phyloP scores from a whole-genome alignment of 1,140 invertebrate genomes.

The Saccostrea echinata region DNA sequence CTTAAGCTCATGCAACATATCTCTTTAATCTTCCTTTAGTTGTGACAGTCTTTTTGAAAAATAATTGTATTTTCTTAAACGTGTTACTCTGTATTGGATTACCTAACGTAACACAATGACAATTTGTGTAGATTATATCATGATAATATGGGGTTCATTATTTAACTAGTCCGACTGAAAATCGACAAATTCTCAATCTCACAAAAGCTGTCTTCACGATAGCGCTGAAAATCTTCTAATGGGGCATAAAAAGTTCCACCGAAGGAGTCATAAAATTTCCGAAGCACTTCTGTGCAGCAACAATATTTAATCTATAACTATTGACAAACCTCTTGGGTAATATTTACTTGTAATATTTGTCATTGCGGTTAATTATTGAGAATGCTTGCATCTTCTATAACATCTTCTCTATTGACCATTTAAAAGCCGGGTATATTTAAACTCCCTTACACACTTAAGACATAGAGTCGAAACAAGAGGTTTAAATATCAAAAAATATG shows the following conservation, averaged over 20 bases:
- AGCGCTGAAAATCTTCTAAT: too few relatives aligned
- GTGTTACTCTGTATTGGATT: neutral
- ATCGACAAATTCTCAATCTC: neutral
- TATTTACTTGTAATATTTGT: slow-evolving; percentile 13
- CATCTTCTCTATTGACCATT: neutral
- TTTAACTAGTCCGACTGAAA: neutral
- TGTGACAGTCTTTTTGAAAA: neutral
- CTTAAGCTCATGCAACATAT: neutral
- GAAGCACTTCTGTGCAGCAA: neutral
- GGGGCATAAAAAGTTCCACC: neutral
- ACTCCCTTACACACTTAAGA: neutral
- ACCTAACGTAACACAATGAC: neutral
- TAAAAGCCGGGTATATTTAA: slow-evolving; percentile 8
- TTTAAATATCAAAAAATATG: slow-evolving; percentile 30
- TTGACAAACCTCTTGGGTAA: slow-evolving; percentile 25
- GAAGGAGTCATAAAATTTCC: neutral
- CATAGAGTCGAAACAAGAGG: slow-evolving; percentile 5
- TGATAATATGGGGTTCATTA: too few relatives aligned
- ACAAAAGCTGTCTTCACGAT: neutral
- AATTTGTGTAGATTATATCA: neutral
- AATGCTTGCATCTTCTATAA: neutral
- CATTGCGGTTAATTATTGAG: neutral
- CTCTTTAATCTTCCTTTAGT: neutral
- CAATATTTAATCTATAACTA: slow-evolving; percentile 1
- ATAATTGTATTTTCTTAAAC: neutral